These are phyloP conservation scores for Mus pahari DNA, from an alignment of 2,113 vertebrate species.

Conservation along the genomic window DNA sequence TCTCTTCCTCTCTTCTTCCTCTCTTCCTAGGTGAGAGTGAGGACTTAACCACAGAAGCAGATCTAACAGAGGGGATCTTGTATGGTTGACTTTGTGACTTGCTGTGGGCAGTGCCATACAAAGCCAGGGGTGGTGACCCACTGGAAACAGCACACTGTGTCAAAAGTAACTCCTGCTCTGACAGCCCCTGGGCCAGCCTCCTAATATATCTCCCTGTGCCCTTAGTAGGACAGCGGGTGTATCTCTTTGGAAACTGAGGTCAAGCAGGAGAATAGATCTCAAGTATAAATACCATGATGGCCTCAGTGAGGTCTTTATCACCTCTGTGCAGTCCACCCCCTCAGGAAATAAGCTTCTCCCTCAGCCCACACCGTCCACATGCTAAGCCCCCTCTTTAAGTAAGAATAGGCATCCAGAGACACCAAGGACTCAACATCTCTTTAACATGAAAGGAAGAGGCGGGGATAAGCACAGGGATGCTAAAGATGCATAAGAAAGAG, in stretches of 20 bases:
- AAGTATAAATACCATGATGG: not conserved
- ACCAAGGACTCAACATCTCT: not conserved
- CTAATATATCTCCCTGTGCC: too few relatives aligned
- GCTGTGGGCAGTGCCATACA: not conserved
- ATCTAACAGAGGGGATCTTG: not conserved
- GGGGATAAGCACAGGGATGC: not conserved
- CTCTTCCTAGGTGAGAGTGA: not conserved
- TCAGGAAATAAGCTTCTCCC: not conserved
- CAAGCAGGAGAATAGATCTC: not conserved
- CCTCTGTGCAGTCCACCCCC: not conserved
- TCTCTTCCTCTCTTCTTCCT: not conserved
- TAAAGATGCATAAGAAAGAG: not conserved
- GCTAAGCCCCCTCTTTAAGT: not conserved
- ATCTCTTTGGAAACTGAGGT: not conserved
- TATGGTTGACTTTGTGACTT: not conserved
- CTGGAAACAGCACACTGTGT: not conserved
- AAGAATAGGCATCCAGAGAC: not conserved
- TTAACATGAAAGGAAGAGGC: not conserved
- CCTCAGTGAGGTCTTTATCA: not conserved
- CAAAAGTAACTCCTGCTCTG: not conserved
- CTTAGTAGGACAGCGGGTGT: not conserved
- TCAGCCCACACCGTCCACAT: not conserved
- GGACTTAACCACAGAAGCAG: not conserved
- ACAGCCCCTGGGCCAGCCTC: not conserved
- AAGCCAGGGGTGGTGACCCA: not conserved